Conservation (phyloP, 2,113 vertebrate genomes). For the Apus apus region DNA sequence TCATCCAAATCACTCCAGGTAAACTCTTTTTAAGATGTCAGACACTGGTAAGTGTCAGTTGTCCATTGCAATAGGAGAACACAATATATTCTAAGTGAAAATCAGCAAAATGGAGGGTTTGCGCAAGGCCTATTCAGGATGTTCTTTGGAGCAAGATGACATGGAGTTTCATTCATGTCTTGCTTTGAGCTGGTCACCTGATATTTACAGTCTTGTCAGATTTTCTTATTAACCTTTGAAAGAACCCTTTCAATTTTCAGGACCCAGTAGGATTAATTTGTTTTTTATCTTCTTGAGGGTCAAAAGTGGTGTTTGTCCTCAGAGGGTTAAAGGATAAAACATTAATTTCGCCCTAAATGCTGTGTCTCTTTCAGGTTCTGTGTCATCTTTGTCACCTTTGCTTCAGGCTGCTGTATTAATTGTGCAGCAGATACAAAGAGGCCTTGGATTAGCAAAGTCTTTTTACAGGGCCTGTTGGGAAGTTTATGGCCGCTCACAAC, state of each 20-base stretch:
- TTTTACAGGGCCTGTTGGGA: slow-evolving; percentile 88
- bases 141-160: neutral
- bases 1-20: neutral
- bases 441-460: slow-evolving; percentile 84
- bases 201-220: neutral
- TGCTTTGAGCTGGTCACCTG: neutral
- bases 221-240: neutral
- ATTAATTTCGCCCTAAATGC: neutral
- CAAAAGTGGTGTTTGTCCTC: neutral
- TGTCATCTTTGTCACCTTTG: slow-evolving; percentile 83
- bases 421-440: slow-evolving; percentile 88
- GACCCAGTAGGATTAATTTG: neutral
- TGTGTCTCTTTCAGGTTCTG: slow-evolving; percentile 79
- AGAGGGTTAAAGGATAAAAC: neutral
- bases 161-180: neutral
- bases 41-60: neutral
- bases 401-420: slow-evolving; percentile 85
- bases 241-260: neutral
- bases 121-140: neutral
- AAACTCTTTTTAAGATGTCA: neutral
- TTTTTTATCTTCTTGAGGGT: neutral
- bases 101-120: neutral
- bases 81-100: neutral
- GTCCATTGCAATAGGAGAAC: neutral
- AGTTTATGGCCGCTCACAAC: slow-evolving; percentile 85